Conservation (phyloP, 2,888 invertebrate species). For the Oscheius sp. region DNA sequence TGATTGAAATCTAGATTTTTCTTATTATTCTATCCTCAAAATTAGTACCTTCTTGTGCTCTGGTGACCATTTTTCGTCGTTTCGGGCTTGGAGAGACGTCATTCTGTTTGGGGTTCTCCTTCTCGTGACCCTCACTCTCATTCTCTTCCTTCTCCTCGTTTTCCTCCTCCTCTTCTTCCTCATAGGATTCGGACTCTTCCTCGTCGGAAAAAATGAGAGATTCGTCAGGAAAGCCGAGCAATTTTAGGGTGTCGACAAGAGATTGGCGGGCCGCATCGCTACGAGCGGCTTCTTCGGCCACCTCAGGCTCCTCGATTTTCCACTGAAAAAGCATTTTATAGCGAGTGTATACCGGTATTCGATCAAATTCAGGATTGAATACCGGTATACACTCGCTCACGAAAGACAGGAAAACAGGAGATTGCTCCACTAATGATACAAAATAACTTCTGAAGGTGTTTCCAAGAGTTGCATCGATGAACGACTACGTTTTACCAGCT, state of each 20-base stretch:
- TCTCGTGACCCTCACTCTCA: neutral
- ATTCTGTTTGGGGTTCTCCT: slow-evolving; percentile 5
- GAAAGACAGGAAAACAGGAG: no score
- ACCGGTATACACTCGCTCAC: no score
- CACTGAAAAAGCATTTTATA: neutral
- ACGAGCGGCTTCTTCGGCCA: neutral
- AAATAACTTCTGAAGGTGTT: no score
- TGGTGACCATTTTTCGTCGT: neutral
- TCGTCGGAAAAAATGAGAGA: neutral
- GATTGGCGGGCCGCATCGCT: neutral
- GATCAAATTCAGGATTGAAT: no score
- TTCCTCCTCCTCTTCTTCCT: slow-evolving; percentile 6
- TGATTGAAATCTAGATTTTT: no score
- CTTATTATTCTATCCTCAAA: no score
- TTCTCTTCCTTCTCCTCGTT: neutral
- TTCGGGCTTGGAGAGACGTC: neutral
- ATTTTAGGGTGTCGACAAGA: neutral
- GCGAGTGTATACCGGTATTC: no score
- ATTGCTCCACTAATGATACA: no score
- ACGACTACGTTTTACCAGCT: no score
- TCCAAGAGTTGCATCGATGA: no score
- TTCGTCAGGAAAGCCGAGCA: neutral
- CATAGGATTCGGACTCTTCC: neutral
- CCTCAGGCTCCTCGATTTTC: neutral
- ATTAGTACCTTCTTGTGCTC: no score